Conservation (phyloP, 2,888 invertebrate genomes). For the Melinopterus prodromus region DNA sequence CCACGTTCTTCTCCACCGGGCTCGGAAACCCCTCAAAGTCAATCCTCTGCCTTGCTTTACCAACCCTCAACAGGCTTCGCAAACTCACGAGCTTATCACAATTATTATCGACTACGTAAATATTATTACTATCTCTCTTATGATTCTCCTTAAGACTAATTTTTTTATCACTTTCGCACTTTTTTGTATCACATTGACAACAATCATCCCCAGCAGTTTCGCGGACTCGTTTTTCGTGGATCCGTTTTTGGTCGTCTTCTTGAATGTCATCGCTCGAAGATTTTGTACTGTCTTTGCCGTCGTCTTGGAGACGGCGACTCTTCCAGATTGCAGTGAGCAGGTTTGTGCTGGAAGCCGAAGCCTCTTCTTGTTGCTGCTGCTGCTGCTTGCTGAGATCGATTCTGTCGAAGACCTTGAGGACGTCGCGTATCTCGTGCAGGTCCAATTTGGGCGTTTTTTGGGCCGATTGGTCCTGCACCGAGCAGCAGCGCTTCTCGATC, state of each 20-base stretch:
- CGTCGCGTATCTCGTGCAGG: slow-evolving; percentile 60
- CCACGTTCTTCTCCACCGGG: slow-evolving; percentile 17
- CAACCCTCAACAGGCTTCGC: slow-evolving; percentile 33
- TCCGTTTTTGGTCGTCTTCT: too few species aligned
- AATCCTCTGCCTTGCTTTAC: slow-evolving; percentile 52
- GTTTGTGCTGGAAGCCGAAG: slow-evolving; percentile 39
- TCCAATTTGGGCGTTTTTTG: slow-evolving; percentile 55
- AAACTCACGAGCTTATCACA: slow-evolving; percentile 22
- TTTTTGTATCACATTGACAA: slow-evolving; percentile 54
- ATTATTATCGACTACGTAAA: slow-evolving; percentile 12
- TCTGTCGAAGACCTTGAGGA: slow-evolving; percentile 57
- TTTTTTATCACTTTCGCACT: slow-evolving; percentile 58
- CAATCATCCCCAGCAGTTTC: slow-evolving; percentile 37
- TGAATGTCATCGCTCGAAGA: slow-evolving; percentile 35
- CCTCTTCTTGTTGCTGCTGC: slow-evolving; percentile 29
- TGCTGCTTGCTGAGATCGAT: slow-evolving; percentile 54
- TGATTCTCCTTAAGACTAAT: slow-evolving; percentile 59
- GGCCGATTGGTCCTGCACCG: slow-evolving; percentile 37
- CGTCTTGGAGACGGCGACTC: slow-evolving; percentile 47
- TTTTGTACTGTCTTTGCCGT: slow-evolving; percentile 36
- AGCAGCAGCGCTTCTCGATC: slow-evolving; percentile 44
- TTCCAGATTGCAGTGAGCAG: slow-evolving; percentile 59
- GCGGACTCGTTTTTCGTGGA: too few species aligned
- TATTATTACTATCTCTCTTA: slow-evolving; percentile 16
- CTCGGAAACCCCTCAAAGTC: slow-evolving; percentile 51